Evolutionary conservation across 2,888 invertebrate genomes (phyloP).

Genomic region (Monoplex corrugatus): DNA sequence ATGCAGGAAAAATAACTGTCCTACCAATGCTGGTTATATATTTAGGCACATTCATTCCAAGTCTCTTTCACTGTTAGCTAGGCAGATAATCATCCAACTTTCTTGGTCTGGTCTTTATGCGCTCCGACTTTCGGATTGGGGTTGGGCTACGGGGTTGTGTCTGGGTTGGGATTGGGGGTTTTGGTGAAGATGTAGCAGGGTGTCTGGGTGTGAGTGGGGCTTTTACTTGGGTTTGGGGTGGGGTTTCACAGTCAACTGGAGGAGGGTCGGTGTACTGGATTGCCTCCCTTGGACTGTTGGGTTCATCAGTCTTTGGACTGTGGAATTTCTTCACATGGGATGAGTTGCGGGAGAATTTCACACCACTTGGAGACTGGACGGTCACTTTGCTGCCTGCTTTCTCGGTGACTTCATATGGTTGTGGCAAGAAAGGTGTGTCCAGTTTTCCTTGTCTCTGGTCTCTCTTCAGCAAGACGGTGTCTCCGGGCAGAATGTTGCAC

Average conservation of each 20-base stretch:
- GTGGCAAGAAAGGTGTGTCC: not conserved
- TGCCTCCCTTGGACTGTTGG: slow-evolving; percentile 1
- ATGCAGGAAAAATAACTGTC: not conserved
- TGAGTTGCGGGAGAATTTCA: not conserved
- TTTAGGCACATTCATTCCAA: not conserved
- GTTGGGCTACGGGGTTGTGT: not conserved
- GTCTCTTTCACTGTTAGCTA: slow-evolving; percentile 3
- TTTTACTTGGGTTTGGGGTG: not conserved
- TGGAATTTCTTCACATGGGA: not conserved
- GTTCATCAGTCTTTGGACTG: not conserved
- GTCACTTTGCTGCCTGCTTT: slow-evolving; percentile 6
- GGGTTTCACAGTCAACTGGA: not conserved
- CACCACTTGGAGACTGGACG: not conserved
- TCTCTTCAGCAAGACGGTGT: not conserved
- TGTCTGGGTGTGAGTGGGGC: not conserved
- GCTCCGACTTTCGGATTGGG: not conserved
- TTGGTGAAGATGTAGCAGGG: not conserved
- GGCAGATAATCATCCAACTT: not conserved
- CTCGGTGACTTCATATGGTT: slow-evolving; percentile 2
- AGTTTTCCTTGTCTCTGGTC: not conserved
- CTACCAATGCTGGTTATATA: not conserved
- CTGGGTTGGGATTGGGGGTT: no score
- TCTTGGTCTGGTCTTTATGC: not conserved
- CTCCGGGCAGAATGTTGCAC: not conserved
- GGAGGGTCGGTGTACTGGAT: not conserved